Evolutionary conservation across 2,888 invertebrate genomes (phyloP).

Genomic region (Drosophila birchii): DNA sequence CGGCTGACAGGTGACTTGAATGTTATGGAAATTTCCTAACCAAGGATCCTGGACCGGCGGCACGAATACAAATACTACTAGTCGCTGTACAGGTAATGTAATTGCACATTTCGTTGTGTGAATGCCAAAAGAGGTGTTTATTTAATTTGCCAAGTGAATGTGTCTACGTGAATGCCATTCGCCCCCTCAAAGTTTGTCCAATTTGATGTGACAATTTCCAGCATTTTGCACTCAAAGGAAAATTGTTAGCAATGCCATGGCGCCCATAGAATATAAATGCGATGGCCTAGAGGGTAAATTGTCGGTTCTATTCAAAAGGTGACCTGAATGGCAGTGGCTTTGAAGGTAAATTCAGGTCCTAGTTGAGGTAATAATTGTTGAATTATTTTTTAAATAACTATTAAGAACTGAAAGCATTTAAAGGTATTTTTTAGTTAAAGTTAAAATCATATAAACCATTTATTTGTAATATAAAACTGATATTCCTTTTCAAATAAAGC

Average conservation of each 20-base stretch:
- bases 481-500: background rate
- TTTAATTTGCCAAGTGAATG: slow-evolving; percentile 68
- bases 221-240: slow-evolving; percentile 45
- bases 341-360: background rate
- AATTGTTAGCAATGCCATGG: slow-evolving; percentile 33
- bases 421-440: too few species aligned
- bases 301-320: slow-evolving; percentile 15
- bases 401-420: too few species aligned
- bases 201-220: slow-evolving; percentile 53
- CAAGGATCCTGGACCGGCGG: slow-evolving; percentile 4
- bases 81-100: slow-evolving; percentile 57
- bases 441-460: too few species aligned
- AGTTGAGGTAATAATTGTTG: background rate
- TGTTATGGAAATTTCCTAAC: slow-evolving; percentile 65
- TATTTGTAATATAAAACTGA: background rate
- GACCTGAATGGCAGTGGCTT: slow-evolving; percentile 16
- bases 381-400: too few species aligned
- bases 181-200: slow-evolving; percentile 41
- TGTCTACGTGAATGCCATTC: slow-evolving; percentile 45
- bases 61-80: slow-evolving; percentile 8
- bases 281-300: slow-evolving; percentile 20
- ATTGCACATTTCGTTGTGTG: slow-evolving; percentile 68
- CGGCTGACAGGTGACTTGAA: slow-evolving; percentile 56
- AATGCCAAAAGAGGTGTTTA: slow-evolving; percentile 72
- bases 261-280: slow-evolving; percentile 35